A percentile compares a stretch with the other conserved stretches of the same genome.
phyloP scores from a whole-genome alignment of 2,113 vertebrate genomes.

The Irena cyanogastra region DNA sequence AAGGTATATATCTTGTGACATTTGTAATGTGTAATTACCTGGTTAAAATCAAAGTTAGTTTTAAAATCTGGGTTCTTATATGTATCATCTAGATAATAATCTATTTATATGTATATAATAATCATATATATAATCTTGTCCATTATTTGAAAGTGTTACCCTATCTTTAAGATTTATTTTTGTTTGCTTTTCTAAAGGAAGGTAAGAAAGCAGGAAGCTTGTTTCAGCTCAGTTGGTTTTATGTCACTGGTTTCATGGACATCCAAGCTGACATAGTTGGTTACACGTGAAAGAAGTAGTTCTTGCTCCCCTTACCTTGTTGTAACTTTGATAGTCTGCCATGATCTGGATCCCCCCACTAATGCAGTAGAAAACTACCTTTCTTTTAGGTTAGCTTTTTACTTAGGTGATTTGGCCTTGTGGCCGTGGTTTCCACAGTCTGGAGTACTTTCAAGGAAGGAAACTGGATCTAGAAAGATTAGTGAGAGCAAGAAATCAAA shows the following conservation, averaged over 20 bases:
- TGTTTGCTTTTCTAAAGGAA: neutral
- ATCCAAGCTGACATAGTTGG: neutral
- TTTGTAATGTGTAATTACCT: neutral
- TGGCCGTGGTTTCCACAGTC: neutral
- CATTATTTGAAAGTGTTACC: neutral
- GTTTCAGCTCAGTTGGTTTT: neutral
- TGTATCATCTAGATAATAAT: neutral
- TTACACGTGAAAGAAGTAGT: neutral
- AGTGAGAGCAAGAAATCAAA: neutral
- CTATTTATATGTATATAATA: neutral
- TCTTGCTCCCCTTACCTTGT: neutral
- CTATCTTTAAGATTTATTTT: neutral
- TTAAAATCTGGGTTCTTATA: neutral
- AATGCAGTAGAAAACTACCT: neutral
- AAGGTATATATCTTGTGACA: neutral
- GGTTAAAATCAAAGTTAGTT: neutral
- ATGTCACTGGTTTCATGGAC: neutral
- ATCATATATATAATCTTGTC: neutral
- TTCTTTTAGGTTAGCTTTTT: neutral
- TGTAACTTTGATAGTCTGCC: neutral
- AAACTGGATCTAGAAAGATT: neutral
- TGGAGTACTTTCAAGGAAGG: neutral
- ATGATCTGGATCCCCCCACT: neutral
- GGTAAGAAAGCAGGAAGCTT: neutral
- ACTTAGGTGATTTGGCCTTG: neutral